phyloP scores from a whole-genome alignment of 2,888 invertebrate genomes.

The Ormyrus pomaceus region DNA sequence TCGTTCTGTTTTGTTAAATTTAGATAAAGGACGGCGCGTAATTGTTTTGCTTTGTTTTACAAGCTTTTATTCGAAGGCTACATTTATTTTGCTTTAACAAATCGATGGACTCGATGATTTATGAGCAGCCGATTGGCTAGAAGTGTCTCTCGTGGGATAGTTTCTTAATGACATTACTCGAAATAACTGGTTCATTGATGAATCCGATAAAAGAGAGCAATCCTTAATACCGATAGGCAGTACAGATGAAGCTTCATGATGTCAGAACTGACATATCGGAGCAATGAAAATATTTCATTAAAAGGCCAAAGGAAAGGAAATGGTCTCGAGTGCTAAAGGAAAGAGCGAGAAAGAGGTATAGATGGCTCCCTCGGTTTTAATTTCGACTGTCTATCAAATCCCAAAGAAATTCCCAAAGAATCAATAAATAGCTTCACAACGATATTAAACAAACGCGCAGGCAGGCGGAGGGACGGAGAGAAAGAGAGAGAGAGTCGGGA shows the following conservation, averaged over 20 bases:
- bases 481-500: neutral
- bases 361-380: slow-evolving; percentile 41
- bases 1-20: no score
- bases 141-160: no score
- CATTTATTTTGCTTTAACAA: no score
- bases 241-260: neutral
- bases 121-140: no score
- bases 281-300: slow-evolving; percentile 30
- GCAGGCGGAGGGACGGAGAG: slow-evolving; percentile 1
- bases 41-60: no score
- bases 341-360: neutral
- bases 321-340: no score
- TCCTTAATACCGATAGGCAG: neutral
- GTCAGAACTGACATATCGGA: neutral
- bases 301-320: neutral
- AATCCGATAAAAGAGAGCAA: neutral
- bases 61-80: no score
- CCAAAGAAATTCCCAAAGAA: slow-evolving; percentile 43
- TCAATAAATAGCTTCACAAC: slow-evolving; percentile 54
- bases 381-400: slow-evolving; percentile 55
- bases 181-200: neutral
- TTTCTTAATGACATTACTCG: no score
- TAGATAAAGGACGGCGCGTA: no score
- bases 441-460: slow-evolving; percentile 54
- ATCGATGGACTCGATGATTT: no score